Evolutionary conservation across 2,113 vertebrate genomes (phyloP).

Genomic region (Hystrix brachyura): DNA sequence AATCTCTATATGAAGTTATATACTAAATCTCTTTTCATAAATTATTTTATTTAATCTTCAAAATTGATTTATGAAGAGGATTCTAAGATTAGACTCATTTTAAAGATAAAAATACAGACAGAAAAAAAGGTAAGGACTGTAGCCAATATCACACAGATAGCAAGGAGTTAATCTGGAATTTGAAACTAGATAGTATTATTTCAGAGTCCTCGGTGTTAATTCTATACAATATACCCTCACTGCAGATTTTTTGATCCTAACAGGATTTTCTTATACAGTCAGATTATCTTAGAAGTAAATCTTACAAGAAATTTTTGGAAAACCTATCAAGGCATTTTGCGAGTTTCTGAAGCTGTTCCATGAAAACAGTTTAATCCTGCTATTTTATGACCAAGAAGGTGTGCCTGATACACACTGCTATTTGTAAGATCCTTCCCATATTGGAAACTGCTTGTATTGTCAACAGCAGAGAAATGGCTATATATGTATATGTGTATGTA

Average conservation of each 20-base stretch:
- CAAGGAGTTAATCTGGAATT: background rate
- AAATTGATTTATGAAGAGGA: background rate
- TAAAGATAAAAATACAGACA: background rate
- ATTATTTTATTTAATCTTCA: constrained; percentile 3
- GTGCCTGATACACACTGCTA: background rate
- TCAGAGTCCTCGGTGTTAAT: background rate
- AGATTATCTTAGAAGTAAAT: background rate
- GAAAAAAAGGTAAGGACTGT: constrained; percentile 45
- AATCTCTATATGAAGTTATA: background rate
- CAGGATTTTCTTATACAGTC: background rate
- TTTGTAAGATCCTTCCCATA: background rate
- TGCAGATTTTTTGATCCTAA: background rate
- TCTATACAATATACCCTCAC: background rate
- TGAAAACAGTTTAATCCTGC: constrained; percentile 31
- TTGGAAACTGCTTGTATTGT: background rate
- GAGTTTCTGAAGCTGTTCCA: background rate
- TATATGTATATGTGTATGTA: background rate
- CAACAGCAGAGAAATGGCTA: background rate
- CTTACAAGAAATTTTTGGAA: background rate
- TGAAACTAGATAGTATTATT: background rate
- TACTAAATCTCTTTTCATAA: constrained; percentile 4
- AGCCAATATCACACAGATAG: background rate
- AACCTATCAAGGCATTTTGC: background rate
- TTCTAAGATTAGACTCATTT: background rate
- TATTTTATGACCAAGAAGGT: background rate